Evolutionary conservation across 2,113 vertebrate species (phyloP).

Genomic region (Menidia beryllina): DNA sequence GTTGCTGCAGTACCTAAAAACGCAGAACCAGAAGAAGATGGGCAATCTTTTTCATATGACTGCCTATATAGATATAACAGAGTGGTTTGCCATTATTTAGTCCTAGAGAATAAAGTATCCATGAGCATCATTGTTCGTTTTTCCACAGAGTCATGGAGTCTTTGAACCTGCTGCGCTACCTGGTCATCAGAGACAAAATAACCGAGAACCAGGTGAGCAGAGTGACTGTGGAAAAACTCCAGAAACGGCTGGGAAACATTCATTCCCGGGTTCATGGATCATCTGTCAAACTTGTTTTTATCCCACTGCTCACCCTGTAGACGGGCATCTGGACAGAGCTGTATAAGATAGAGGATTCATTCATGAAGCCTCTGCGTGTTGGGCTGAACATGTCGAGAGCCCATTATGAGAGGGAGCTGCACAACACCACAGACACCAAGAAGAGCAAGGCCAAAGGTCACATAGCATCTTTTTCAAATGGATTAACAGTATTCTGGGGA

Average conservation of each 20-base stretch:
- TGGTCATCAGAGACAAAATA: slow-evolving; percentile 94
- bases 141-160: slow-evolving; percentile 92
- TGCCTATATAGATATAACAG: too few species aligned
- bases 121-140: background rate
- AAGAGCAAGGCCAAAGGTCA: slow-evolving; percentile 81
- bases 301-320: slow-evolving; percentile 66
- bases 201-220: slow-evolving; percentile 86
- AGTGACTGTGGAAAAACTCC: too few species aligned
- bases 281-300: background rate
- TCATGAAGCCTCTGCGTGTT: slow-evolving; percentile 90
- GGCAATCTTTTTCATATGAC: too few species aligned
- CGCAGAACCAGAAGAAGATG: too few species aligned
- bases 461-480: background rate
- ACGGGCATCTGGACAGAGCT: slow-evolving; percentile 93
- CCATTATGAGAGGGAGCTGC: slow-evolving; percentile 95
- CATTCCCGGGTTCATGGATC: too few species aligned
- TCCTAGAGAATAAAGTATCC: too few species aligned
- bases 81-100: too few species aligned
- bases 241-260: too few species aligned
- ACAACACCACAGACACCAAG: slow-evolving; percentile 81
- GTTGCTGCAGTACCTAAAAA: too few species aligned
- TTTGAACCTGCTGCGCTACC: slow-evolving; percentile 93
- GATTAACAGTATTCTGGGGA: too few species aligned
- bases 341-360: slow-evolving; percentile 87
- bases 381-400: slow-evolving; percentile 96